Evolutionary conservation across 1,140 invertebrate species (phyloP).

Genomic region (Belonocnema kinseyi): DNA sequence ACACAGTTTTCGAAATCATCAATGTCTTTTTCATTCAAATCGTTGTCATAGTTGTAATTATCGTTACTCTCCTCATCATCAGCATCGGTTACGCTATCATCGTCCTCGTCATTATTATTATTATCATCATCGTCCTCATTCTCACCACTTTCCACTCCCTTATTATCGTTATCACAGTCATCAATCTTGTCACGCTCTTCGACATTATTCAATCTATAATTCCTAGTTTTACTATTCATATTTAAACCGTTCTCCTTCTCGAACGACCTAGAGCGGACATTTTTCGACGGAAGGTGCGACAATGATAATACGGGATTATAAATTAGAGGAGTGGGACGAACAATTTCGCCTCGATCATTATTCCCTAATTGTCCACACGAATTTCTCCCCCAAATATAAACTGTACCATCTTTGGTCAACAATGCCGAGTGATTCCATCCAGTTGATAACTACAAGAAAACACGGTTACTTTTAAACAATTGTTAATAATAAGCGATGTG

Average conservation of each 20-base stretch:
- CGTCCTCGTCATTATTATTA: conserved; percentile 37
- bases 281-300: conserved; percentile 1
- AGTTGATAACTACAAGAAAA: conserved; percentile 76
- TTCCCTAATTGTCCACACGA: conserved; percentile 84
- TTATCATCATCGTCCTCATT: conserved; percentile 37
- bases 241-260: background rate
- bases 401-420: conserved; percentile 79
- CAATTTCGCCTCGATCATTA: conserved; percentile 75
- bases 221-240: background rate
- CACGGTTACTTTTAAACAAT: conserved; percentile 17
- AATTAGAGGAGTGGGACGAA: conserved; percentile 65
- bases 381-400: conserved; percentile 84
- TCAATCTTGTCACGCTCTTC: background rate
- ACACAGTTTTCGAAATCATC: conserved; percentile 24
- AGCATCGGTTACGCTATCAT: conserved; percentile 38
- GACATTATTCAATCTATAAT: background rate
- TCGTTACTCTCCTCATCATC: background rate
- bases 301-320: conserved; percentile 45
- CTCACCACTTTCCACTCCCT: conserved; percentile 21
- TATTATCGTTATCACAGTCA: conserved; percentile 6
- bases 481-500: no score
- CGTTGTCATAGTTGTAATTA: conserved; percentile 1
- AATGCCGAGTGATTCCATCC: conserved; percentile 83
- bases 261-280: background rate
- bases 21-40: conserved; percentile 20